A percentile compares a stretch with the other conserved stretches of the same genome.
Evolutionary conservation across 2,113 vertebrate species (phyloP).

Genomic region (Nansenia antarctica): DNA sequence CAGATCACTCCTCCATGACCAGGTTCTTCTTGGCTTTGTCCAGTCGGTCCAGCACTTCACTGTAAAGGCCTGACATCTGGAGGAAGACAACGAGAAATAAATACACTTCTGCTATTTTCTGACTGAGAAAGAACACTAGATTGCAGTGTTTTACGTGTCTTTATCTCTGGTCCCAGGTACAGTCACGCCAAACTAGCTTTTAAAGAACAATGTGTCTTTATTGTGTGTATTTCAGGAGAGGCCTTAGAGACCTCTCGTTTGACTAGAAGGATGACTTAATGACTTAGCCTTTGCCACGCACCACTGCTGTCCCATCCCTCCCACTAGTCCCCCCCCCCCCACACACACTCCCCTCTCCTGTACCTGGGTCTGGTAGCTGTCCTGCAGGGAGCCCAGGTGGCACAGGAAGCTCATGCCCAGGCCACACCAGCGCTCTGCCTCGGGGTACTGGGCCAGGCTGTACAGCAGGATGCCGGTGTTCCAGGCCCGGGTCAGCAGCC

Average conservation of each 20-base stretch:
- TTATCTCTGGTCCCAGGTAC: neutral
- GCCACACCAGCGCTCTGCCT: slow-evolving; percentile 87
- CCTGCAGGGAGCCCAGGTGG: slow-evolving; percentile 82
- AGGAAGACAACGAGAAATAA: slow-evolving; percentile 42
- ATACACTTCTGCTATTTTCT: neutral
- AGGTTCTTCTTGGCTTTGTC: slow-evolving; percentile 72
- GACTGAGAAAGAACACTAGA: neutral
- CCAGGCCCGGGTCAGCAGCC: slow-evolving; percentile 91
- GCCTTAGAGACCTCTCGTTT: neutral
- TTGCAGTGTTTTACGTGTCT: no score
- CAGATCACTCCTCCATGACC: slow-evolving; percentile 63
- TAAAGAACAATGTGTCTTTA: no score
- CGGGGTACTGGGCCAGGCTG: slow-evolving; percentile 73
- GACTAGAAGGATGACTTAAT: neutral
- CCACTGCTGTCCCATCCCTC: neutral
- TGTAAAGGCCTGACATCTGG: slow-evolving; percentile 84
- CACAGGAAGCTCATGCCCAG: slow-evolving; percentile 84
- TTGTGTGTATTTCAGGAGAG: neutral
- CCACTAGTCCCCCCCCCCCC: no score
- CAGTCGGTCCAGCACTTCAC: slow-evolving; percentile 80
- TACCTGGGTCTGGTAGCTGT: slow-evolving; percentile 86
- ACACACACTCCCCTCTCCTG: no score
- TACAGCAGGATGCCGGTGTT: slow-evolving; percentile 87
- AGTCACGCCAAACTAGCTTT: neutral
- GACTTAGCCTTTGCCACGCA: neutral